Evolutionary conservation across 2,888 invertebrate genomes (phyloP).

Genomic region (Agonum fuliginosum): DNA sequence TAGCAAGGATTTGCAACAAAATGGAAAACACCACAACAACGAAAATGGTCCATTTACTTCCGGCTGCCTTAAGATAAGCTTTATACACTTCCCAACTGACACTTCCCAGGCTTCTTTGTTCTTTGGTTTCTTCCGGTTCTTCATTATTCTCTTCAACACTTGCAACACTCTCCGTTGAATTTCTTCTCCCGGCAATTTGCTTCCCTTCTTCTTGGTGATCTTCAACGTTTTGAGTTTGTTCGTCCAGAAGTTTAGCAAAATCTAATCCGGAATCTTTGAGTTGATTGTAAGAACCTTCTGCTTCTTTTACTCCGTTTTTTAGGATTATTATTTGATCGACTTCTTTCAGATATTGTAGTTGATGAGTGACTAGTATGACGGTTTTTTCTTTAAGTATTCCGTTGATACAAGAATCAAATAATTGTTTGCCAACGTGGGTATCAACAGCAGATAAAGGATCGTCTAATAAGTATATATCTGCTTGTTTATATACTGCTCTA

Average conservation of each 20-base stretch:
- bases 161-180: too few species aligned
- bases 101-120: slow-evolving; percentile 77
- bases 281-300: slow-evolving; percentile 72
- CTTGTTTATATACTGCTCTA: slow-evolving; percentile 81
- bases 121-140: too few species aligned
- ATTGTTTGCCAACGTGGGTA: slow-evolving; percentile 84
- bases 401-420: slow-evolving; percentile 86
- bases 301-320: slow-evolving; percentile 74
- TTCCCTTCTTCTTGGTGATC: too few species aligned
- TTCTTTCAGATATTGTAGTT: slow-evolving; percentile 85
- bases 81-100: slow-evolving; percentile 77
- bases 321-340: slow-evolving; percentile 81
- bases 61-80: slow-evolving; percentile 75
- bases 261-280: slow-evolving; percentile 73
- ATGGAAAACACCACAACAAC: slow-evolving; percentile 75
- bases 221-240: slow-evolving; percentile 69
- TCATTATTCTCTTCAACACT: too few species aligned
- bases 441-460: slow-evolving; percentile 92
- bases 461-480: slow-evolving; percentile 88
- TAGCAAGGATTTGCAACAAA: slow-evolving; percentile 78
- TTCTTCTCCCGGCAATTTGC: too few species aligned
- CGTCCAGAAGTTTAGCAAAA: slow-evolving; percentile 73
- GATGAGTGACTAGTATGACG: slow-evolving; percentile 88
- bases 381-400: slow-evolving; percentile 81
- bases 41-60: slow-evolving; percentile 75